phyloP scores from a whole-genome alignment of 1,140 invertebrate genomes.

The Aphis gossypii region DNA sequence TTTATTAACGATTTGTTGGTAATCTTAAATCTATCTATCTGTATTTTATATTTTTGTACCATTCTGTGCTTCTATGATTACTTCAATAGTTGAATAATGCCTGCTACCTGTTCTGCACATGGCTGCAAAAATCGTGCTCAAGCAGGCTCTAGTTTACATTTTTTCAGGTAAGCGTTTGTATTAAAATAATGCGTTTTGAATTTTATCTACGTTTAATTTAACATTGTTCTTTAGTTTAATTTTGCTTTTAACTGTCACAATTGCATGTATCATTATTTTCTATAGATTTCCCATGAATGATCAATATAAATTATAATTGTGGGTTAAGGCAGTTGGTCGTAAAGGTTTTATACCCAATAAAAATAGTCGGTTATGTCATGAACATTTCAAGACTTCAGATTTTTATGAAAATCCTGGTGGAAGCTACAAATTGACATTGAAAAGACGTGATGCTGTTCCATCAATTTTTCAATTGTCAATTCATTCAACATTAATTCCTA shows the following conservation, averaged over 20 bases:
- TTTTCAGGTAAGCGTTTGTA: background rate
- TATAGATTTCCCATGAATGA: background rate
- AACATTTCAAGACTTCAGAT: background rate
- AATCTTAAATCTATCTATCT: too few relatives aligned
- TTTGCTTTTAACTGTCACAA: background rate
- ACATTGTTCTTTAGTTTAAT: background rate
- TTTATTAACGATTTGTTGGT: too few relatives aligned
- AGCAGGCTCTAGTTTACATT: background rate
- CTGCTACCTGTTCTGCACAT: background rate
- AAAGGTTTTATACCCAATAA: slow-evolving; percentile 11
- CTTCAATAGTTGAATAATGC: background rate
- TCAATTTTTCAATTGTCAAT: background rate
- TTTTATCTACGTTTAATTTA: background rate
- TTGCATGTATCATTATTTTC: background rate
- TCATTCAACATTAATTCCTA: background rate
- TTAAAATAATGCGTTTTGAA: background rate
- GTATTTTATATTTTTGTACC: too few relatives aligned
- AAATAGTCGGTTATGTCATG: background rate
- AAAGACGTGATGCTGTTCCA: background rate
- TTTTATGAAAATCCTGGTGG: too few relatives aligned
- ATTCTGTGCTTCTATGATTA: too few relatives aligned
- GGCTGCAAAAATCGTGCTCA: slow-evolving; percentile 5
- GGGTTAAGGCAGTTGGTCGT: background rate
- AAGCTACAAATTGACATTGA: background rate
- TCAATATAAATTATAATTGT: background rate